Evolutionary conservation across 2,888 invertebrate genomes (phyloP).

Genomic region (Andricus quercusramuli): DNA sequence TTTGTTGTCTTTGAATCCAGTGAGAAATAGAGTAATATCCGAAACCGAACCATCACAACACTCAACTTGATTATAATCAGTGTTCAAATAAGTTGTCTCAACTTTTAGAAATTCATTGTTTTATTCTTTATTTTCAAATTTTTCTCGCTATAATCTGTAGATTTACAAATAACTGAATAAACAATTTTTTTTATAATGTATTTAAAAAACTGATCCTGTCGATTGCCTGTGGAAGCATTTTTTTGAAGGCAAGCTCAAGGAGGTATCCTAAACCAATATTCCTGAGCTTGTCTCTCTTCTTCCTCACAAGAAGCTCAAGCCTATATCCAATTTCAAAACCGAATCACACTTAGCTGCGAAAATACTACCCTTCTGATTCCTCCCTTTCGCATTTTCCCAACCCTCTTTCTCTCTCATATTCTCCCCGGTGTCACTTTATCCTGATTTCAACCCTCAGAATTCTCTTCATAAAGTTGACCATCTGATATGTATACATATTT

Average conservation of each 20-base stretch:
- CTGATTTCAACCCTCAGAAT: conserved; percentile 40
- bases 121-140: too few species aligned
- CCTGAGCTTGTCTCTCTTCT: conserved; percentile 44
- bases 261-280: conserved; percentile 62
- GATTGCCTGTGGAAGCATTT: conserved; percentile 48
- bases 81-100: too few species aligned
- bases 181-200: too few species aligned
- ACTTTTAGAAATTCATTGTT: too few species aligned
- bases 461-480: conserved; percentile 45
- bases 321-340: conserved; percentile 49
- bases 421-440: conserved; percentile 36
- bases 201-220: conserved; percentile 18
- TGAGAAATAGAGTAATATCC: too few species aligned
- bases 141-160: too few species aligned
- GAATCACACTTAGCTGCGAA: conserved; percentile 48
- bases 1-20: too few species aligned
- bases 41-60: too few species aligned
- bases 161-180: too few species aligned
- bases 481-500: conserved; percentile 47
- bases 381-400: conserved; percentile 40
- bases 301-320: conserved; percentile 23
- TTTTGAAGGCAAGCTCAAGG: conserved; percentile 51
- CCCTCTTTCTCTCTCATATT: conserved; percentile 7
- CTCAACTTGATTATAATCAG: too few species aligned
- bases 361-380: conserved; percentile 37